Base-by-base conservation (phyloP, 2,888 invertebrate genomes). In the Cristatella mucedo region DNA sequence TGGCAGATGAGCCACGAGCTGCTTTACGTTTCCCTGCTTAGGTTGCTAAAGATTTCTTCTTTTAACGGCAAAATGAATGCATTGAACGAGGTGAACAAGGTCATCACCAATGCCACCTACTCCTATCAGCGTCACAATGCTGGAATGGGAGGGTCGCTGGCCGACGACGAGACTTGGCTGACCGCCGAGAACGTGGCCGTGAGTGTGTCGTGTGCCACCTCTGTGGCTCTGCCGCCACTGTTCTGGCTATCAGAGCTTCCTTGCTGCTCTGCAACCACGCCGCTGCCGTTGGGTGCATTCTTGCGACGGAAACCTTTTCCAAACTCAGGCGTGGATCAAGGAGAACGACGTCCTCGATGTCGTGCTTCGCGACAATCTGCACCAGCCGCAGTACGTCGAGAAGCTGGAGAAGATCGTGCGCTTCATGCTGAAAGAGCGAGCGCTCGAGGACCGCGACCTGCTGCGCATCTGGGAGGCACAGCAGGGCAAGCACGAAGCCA, bases 51-150 rank as follows among this genome's bases (percentile, higher is more conserved):
- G 74, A 87, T 91, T 65, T 89, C 91, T 19, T 91, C 91, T 40
- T 95, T 93, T 64, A 93, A 91, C 70, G 91, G 93, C 26, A 93
- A 93, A 73, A 95, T 95, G 93, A 91, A 91, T 58, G 93, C 93
- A 18, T 71, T 95, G 47, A 91, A 93, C 67, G 93, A 95, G 73
- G 86, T 95, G 43, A 93, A 93, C 69, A 91, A 93, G 73, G 82
- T 36, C 9, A 59, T 64, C 24, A 80, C 82, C 43, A 80, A 82
- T 55, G 85, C 89, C 44, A 78, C 82, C 41, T 86, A 84, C 63
- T 86, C 84, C 68, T 80, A 84, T 4, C 84, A 60, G 51, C 53
- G 61, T 38, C 65, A 63, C 46, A 52, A 54, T 11, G n/a, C n/a
- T n/a, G n/a, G n/a, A n/a, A n/a, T n/a, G n/a, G n/a, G n/a, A n/a